Evolutionary conservation across 2,797 vertebrate genomes (phyloP).

Genomic region (Peromyscus attwateri): DNA sequence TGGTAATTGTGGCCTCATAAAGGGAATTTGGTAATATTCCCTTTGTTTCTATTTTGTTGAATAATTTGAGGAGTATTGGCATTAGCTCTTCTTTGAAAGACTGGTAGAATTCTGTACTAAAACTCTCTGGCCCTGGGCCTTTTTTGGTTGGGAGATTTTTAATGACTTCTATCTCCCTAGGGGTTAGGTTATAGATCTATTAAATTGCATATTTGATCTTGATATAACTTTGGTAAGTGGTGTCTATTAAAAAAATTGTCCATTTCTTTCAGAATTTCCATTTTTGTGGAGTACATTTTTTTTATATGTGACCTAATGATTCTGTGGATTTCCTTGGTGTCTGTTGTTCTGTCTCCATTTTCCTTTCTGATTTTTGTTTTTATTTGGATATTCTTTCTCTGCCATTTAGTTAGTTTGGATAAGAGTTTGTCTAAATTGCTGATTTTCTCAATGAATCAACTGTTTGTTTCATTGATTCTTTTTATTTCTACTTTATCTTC

Average conservation of each 20-base stretch:
- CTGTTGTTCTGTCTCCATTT: background rate
- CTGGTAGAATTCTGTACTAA: background rate
- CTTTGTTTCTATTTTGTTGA: background rate
- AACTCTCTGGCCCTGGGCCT: background rate
- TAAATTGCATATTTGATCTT: background rate
- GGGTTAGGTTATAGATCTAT: background rate
- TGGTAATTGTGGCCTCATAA: background rate
- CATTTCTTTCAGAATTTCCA: background rate
- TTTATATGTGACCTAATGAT: background rate
- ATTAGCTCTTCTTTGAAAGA: background rate
- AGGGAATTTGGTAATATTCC: background rate
- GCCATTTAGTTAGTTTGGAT: background rate
- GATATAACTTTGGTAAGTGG: background rate
- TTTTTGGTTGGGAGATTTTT: background rate
- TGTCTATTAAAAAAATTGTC: background rate
- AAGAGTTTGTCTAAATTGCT: background rate
- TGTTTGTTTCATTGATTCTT: background rate
- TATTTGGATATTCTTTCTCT: background rate
- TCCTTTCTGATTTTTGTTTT: background rate
- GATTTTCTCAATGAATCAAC: background rate
- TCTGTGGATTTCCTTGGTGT: background rate
- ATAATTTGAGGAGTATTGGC: background rate
- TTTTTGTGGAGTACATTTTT: background rate
- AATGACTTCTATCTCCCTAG: background rate
- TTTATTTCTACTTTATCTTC: background rate